A percentile compares a stretch with the other conserved stretches of the same genome.
phyloP scores from a whole-genome alignment of 2,888 invertebrate species.

The Ochropleura leucogaster region DNA sequence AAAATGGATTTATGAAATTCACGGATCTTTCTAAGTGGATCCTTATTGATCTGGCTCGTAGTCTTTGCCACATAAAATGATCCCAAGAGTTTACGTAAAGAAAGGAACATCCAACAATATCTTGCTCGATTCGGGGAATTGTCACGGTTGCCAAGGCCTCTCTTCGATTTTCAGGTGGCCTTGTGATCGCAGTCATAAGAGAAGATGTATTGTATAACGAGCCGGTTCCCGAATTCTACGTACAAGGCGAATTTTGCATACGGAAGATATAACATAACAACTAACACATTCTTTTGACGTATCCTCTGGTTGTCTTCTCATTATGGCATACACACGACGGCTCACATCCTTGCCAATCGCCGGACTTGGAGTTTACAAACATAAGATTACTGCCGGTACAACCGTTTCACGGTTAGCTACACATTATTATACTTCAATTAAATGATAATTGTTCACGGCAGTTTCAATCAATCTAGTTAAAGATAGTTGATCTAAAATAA shows the following conservation, averaged over 20 bases:
- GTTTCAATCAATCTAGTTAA: neutral
- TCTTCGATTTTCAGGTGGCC: neutral
- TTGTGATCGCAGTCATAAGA: neutral
- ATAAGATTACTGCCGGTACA: constrained; percentile 15
- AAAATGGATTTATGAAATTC: constrained; percentile 17
- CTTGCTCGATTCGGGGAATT: neutral
- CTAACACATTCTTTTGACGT: neutral
- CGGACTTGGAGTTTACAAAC: constrained; percentile 42
- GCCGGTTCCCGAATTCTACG: too few relatives aligned
- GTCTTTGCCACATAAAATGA: neutral
- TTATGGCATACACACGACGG: neutral
- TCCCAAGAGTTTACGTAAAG: neutral
- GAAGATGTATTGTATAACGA: too few relatives aligned
- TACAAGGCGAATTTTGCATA: too few relatives aligned
- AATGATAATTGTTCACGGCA: neutral
- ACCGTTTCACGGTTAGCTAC: neutral
- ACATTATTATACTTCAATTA: neutral
- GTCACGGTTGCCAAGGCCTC: neutral
- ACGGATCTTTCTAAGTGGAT: neutral
- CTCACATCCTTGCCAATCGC: constrained; percentile 7
- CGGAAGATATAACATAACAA: neutral
- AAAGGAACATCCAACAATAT: neutral
- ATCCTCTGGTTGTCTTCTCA: neutral
- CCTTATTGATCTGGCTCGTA: neutral
- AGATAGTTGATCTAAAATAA: neutral